A percentile compares a stretch with the other conserved stretches of the same genome.
These are phyloP conservation scores for Orthonychiurus folsomi DNA, from an alignment of 2,888 invertebrate species.

Conservation along the genomic window DNA sequence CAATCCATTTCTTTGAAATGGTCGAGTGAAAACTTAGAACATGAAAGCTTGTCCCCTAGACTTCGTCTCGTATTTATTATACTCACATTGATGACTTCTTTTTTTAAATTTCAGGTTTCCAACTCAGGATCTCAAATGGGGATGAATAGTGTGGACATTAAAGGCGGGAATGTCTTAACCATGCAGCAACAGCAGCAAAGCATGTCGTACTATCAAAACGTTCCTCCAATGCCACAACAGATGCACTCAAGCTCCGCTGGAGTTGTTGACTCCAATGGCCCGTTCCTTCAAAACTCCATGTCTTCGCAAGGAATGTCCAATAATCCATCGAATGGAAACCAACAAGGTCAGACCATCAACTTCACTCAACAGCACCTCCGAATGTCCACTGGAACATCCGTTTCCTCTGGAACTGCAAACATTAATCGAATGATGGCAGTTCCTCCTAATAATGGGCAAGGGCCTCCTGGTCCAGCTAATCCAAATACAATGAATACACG, in stretches of 20 bases:
- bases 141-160: conserved; percentile 15
- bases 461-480: background rate
- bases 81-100: too few relatives aligned
- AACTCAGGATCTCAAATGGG: conserved; percentile 16
- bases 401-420: conserved; percentile 16
- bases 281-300: conserved; percentile 7
- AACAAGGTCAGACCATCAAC: conserved; percentile 38
- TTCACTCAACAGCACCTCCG: conserved; percentile 40
- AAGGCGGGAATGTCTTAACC: conserved; percentile 8
- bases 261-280: conserved; percentile 13
- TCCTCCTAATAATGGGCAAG: background rate
- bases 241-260: conserved; percentile 3
- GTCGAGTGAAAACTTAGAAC: too few relatives aligned
- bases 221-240: conserved; percentile 11
- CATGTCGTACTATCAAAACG: conserved; percentile 8
- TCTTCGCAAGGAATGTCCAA: conserved; percentile 10
- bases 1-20: too few relatives aligned
- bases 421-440: conserved; percentile 26
- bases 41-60: too few relatives aligned
- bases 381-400: conserved; percentile 26
- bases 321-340: conserved; percentile 4
- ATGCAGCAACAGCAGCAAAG: conserved; percentile 16
- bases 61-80: too few relatives aligned
- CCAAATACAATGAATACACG: conserved; percentile 17
- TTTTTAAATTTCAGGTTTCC: conserved; percentile 4